Evolutionary conservation across 2,888 invertebrate species (phyloP).

Genomic region (Rotaria magnacalcarata): DNA sequence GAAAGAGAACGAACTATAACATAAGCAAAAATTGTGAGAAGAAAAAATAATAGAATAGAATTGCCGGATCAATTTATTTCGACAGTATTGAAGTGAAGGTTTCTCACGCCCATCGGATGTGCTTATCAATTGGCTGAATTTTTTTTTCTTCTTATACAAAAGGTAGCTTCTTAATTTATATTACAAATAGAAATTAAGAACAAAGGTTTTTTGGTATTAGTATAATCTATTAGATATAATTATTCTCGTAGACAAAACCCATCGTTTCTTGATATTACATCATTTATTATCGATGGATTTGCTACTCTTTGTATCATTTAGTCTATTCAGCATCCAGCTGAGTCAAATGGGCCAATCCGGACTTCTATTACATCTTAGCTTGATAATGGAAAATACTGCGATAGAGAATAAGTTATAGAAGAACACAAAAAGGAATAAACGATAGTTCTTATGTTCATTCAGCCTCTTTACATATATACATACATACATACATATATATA

Average conservation of each 20-base stretch:
- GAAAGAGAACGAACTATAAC: slow-evolving; percentile 1
- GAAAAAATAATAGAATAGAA: not conserved
- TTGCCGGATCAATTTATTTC: not conserved
- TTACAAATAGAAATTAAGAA: not conserved
- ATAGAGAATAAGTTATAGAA: not conserved
- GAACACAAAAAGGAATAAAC: not conserved
- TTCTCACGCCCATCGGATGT: slow-evolving; percentile 3
- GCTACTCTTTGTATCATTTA: not conserved
- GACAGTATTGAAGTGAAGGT: slow-evolving; percentile 3
- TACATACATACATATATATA: too few relatives aligned
- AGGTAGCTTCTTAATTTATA: not conserved
- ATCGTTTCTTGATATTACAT: not conserved
- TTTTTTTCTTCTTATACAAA: not conserved
- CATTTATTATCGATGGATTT: not conserved
- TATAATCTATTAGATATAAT: not conserved
- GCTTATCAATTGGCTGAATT: not conserved
- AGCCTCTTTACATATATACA: not conserved
- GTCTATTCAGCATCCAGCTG: not conserved
- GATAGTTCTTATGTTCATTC: not conserved
- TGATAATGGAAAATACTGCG: not conserved
- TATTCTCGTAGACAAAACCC: not conserved
- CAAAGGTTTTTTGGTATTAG: not conserved
- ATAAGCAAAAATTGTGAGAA: not conserved
- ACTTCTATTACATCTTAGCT: not conserved
- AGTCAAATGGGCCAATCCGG: not conserved